phyloP scores from a whole-genome alignment of 1,140 invertebrate genomes.

The Drosophila sulfurigaster region DNA sequence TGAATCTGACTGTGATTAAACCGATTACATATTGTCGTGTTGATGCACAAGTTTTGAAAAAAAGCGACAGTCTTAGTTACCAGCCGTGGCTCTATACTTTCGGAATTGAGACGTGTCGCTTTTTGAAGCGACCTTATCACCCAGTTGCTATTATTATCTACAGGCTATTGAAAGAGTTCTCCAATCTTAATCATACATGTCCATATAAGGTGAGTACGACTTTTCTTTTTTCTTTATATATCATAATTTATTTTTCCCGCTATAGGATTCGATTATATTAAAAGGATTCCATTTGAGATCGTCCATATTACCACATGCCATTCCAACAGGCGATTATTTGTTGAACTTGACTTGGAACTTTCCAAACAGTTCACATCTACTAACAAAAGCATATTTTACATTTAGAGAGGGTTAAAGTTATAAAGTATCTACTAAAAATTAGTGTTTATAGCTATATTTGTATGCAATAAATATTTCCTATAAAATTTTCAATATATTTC shows the following conservation, averaged over 20 bases:
- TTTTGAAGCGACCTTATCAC: background rate
- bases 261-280: background rate
- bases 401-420: background rate
- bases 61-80: background rate
- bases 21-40: background rate
- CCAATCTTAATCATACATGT: background rate
- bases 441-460: too few species aligned
- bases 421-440: background rate
- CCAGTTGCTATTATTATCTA: background rate
- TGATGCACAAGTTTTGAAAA: background rate
- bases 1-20: background rate
- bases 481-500: too few species aligned
- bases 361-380: background rate
- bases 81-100: background rate
- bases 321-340: slow-evolving; percentile 1
- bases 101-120: background rate
- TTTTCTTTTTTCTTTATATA: background rate
- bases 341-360: background rate
- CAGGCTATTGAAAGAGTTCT: background rate
- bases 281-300: background rate
- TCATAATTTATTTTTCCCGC: background rate
- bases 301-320: background rate
- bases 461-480: too few species aligned
- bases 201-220: background rate
- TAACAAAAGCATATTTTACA: background rate